Percentiles rank a stretch among this genome's conserved stretches.
Evolutionary conservation across 2,888 invertebrate genomes (phyloP).

Genomic region (Zelleria hepariella): DNA sequence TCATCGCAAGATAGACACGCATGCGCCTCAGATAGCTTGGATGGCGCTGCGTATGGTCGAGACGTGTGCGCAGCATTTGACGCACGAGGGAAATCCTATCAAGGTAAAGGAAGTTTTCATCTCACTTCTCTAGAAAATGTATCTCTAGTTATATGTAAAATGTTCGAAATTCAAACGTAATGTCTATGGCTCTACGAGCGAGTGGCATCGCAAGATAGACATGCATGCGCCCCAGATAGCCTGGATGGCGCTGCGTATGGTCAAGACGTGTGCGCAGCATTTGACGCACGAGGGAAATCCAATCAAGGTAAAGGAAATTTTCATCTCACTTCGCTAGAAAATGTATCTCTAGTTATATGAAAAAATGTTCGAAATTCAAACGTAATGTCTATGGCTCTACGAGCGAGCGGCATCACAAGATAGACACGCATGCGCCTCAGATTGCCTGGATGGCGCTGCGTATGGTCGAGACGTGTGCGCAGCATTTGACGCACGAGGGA

Average conservation of each 20-base stretch:
- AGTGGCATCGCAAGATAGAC: slow-evolving; percentile 86
- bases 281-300: slow-evolving; percentile 93
- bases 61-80: slow-evolving; percentile 87
- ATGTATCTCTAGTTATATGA: no score
- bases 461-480: slow-evolving; percentile 92
- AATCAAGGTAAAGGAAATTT: slow-evolving; percentile 76
- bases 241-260: slow-evolving; percentile 97
- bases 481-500: slow-evolving; percentile 91
- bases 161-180: no score
- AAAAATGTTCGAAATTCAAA: no score
- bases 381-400: no score
- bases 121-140: no score
- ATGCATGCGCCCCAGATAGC: slow-evolving; percentile 96
- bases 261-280: slow-evolving; percentile 88
- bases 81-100: slow-evolving; percentile 93
- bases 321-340: no score
- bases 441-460: slow-evolving; percentile 97
- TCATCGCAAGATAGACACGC: slow-evolving; percentile 88
- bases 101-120: no score
- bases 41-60: slow-evolving; percentile 96
- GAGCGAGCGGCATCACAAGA: slow-evolving; percentile 90
- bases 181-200: no score
- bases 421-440: slow-evolving; percentile 91
- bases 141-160: no score
- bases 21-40: slow-evolving; percentile 96